Base-by-base conservation (phyloP, 2,888 invertebrate species). In the Lasioglossum morio region DNA sequence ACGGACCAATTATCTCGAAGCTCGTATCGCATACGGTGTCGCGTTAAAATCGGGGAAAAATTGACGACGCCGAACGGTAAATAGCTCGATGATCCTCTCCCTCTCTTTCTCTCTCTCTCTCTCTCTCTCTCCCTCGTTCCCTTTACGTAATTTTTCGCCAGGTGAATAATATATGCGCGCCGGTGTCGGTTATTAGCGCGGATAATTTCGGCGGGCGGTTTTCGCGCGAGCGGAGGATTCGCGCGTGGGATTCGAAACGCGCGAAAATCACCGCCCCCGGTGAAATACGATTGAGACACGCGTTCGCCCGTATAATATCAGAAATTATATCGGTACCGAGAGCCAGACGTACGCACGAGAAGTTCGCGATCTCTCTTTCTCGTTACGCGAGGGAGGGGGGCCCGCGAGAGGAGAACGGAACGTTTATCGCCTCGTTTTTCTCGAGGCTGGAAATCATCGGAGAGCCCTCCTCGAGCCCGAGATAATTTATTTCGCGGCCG, bases 1-100 rank as follows among this genome's bases (percentile, higher is more conserved):
- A 86, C 84, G 86, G 82, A 81, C 90, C 90, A 89, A 89, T 89
- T 89, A 90, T 86, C 86, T 79, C 88, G 74, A 84, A 81, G 86
- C 81, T 80, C 75, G 72, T 79, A 74, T 87, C 87, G 80, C 81
- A 82, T 74, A 82, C 37, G 57, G 69, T n/a, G 27, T 77, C 77
- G 73, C 81, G 77, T 89, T 89, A 72, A 48, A 57, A 75, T 69
- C 30, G 66, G 40, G 40, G 72, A 73, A 66, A 72, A 76, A 77
- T 84, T 30, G 60, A 46, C 12, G 43, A 5, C 16, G n/a, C 30
- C 3, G 73, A 74, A 77, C 57, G 77, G 74, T 30, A 60, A 48
- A 84, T 30, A 48, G 37, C 37, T 23, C 34, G 27, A 14, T 7
- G 27, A 63, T 63, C 60, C 2, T 63, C 27, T 60, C 60, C 5